Evolutionary conservation across 2,113 vertebrate genomes (phyloP).

Genomic region (Equus quagga): DNA sequence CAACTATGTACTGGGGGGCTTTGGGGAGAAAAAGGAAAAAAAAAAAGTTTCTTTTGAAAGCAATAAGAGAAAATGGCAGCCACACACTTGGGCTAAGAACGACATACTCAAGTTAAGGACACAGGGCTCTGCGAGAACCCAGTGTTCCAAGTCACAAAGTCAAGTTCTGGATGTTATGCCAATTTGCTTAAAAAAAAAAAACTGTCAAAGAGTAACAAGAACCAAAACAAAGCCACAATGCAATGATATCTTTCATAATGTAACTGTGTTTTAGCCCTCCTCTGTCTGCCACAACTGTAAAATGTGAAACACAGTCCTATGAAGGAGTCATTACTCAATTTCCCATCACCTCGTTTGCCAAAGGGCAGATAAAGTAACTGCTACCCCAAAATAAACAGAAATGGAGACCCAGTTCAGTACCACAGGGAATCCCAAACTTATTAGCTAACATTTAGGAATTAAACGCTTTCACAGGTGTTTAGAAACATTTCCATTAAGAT

Average conservation of each 20-base stretch:
- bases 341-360: background rate
- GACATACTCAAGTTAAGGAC: conserved; percentile 47
- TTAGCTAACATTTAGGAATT: conserved; percentile 44
- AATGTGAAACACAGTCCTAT: background rate
- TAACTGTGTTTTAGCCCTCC: background rate
- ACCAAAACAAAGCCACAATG: conserved; percentile 42
- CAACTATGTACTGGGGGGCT: too few species aligned
- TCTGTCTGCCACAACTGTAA: background rate
- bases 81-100: conserved; percentile 41
- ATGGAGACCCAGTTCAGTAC: background rate
- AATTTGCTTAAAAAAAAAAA: conserved; percentile 33
- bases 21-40: too few species aligned
- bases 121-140: conserved; percentile 52
- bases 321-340: background rate
- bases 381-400: conserved; percentile 15
- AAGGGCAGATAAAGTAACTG: conserved; percentile 27
- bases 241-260: background rate
- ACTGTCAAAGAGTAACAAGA: conserved; percentile 45
- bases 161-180: conserved; percentile 72
- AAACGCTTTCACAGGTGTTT: background rate
- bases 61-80: conserved; percentile 25
- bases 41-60: conserved; percentile 57
- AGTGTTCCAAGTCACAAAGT: conserved; percentile 59
- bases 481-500: conserved; percentile 43
- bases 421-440: conserved; percentile 6